phyloP scores from a whole-genome alignment of 2,797 vertebrate species.

The Chiloscyllium punctatum region DNA sequence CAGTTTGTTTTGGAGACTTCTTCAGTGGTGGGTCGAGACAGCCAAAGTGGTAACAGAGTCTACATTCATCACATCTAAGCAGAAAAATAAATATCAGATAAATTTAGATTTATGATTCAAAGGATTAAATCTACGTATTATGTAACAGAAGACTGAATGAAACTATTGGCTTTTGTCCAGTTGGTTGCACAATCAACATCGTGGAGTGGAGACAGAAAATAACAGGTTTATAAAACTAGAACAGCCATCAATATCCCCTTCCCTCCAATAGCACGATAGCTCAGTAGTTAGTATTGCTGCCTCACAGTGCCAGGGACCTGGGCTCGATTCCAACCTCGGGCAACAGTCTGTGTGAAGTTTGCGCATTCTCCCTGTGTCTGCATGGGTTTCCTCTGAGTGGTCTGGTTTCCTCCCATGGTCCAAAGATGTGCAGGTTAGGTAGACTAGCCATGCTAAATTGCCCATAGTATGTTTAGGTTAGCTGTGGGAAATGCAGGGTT shows the following conservation, averaged over 20 bases:
- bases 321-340: no score
- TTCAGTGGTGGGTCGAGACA: slow-evolving; percentile 97
- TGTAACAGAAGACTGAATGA: neutral
- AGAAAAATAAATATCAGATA: slow-evolving; percentile 12
- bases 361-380: no score
- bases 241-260: neutral
- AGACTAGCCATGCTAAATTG: no score
- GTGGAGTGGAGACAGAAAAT: neutral
- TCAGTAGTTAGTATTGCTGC: no score
- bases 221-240: neutral
- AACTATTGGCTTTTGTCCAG: neutral
- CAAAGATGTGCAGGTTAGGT: no score
- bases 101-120: neutral
- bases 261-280: no score
- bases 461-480: no score
- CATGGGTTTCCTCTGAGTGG: no score
- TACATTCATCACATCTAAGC: slow-evolving; percentile 88
- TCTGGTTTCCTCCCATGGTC: no score
- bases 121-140: neutral
- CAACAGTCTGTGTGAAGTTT: no score
- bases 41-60: slow-evolving; percentile 92
- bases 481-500: no score
- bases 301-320: no score
- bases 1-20: slow-evolving; percentile 97
- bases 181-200: neutral